Percentiles rank a stretch among this genome's conserved stretches.
Evolutionary conservation across 2,113 vertebrate species (phyloP).

Genomic region (Chionis minor): DNA sequence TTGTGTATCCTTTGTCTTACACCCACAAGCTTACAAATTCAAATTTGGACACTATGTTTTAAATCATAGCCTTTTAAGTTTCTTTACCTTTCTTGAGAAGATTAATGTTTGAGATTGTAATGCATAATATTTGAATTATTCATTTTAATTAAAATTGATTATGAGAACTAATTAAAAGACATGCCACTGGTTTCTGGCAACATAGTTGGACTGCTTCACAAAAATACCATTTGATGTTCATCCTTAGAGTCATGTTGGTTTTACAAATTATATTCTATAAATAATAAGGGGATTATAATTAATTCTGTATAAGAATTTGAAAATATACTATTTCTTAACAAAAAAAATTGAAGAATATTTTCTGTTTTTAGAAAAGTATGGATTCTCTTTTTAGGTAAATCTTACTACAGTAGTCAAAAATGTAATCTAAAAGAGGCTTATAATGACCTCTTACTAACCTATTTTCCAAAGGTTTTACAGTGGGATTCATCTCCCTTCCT

Average conservation of each 20-base stretch:
- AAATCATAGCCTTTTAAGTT: constrained; percentile 2
- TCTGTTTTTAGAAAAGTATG: not conserved
- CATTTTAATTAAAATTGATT: constrained; percentile 61
- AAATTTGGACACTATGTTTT: not conserved
- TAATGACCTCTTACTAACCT: not conserved
- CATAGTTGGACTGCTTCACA: not conserved
- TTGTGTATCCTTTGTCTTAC: not conserved
- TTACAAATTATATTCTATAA: constrained; percentile 16
- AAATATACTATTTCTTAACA: not conserved
- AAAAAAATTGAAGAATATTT: not conserved
- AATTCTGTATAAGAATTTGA: not conserved
- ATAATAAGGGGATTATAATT: not conserved
- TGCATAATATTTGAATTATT: constrained; percentile 63
- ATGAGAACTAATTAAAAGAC: constrained; percentile 57
- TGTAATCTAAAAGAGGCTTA: not conserved
- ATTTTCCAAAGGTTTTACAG: not conserved
- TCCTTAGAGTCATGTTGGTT: not conserved
- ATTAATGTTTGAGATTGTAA: constrained; percentile 50
- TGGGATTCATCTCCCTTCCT: not conserved
- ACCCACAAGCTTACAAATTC: not conserved
- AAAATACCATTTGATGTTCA: constrained; percentile 9
- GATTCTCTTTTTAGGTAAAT: not conserved
- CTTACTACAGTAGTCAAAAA: not conserved
- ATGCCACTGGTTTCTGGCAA: constrained; percentile 25
- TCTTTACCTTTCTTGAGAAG: constrained; percentile 54